These are phyloP conservation scores for Charaxes varanes DNA, from an alignment of 1,140 invertebrate species.

Conservation along the genomic window DNA sequence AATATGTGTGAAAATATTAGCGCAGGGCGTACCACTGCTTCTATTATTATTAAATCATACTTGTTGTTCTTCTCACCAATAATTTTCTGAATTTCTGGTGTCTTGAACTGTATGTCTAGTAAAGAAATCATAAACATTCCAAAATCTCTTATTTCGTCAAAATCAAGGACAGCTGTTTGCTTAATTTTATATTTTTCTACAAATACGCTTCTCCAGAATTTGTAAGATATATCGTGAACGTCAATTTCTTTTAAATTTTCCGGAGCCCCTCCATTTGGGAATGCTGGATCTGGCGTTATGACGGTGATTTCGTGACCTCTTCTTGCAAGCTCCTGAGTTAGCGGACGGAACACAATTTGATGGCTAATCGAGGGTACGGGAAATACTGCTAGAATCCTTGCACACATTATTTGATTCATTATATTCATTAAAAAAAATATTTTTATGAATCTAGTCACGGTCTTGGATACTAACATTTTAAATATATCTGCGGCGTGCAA, in stretches of 20 bases:
- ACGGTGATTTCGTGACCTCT: slow-evolving; percentile 23
- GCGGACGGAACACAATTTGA: slow-evolving; percentile 34
- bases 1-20: slow-evolving; percentile 48
- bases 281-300: slow-evolving; percentile 22
- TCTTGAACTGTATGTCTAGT: slow-evolving; percentile 30
- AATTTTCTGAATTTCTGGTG: slow-evolving; percentile 33
- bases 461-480: too few species aligned
- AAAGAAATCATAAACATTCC: slow-evolving; percentile 4
- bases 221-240: slow-evolving; percentile 32
- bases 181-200: slow-evolving; percentile 4
- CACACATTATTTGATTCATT: too few species aligned
- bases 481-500: too few species aligned
- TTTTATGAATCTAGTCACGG: too few species aligned
- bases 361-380: slow-evolving; percentile 18
- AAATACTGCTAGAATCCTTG: neutral
- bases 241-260: slow-evolving; percentile 42
- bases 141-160: slow-evolving; percentile 7
- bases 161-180: slow-evolving; percentile 8
- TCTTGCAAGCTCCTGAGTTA: slow-evolving; percentile 19
- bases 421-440: too few species aligned
- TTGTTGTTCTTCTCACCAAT: slow-evolving; percentile 29
- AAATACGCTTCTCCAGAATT: slow-evolving; percentile 15
- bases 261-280: slow-evolving; percentile 12
- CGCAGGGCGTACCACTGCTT: slow-evolving; percentile 27
- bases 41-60: slow-evolving; percentile 49